Evolutionary conservation across 2,797 vertebrate species (phyloP).

Genomic region (Odontamblyopus lacepedii): DNA sequence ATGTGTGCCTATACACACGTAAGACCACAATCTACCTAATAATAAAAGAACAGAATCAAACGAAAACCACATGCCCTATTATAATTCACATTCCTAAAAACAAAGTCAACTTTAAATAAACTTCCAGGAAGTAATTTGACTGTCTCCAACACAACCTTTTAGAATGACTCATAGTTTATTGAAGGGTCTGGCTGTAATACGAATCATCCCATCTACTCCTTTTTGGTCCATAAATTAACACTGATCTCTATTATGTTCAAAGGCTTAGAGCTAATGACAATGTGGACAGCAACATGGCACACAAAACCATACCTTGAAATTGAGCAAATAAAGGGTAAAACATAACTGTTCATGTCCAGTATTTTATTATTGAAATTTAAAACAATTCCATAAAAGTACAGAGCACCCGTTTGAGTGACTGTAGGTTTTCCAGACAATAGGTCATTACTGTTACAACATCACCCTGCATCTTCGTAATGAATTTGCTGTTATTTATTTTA

Average conservation of each 20-base stretch:
- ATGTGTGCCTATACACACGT: too few relatives aligned
- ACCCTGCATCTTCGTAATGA: slow-evolving; percentile 17
- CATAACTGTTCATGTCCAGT: slow-evolving; percentile 38
- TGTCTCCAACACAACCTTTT: slow-evolving; percentile 10
- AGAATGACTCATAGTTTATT: slow-evolving; percentile 36
- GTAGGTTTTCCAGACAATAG: slow-evolving; percentile 26
- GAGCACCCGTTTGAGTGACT: slow-evolving; percentile 49
- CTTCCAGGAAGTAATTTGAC: slow-evolving; percentile 28
- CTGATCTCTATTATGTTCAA: background rate
- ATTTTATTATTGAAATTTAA: slow-evolving; percentile 70
- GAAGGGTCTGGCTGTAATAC: slow-evolving; percentile 24
- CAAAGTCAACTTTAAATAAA: slow-evolving; percentile 5
- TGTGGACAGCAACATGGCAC: slow-evolving; percentile 16
- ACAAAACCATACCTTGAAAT: slow-evolving; percentile 11
- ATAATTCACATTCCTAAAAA: slow-evolving; percentile 17
- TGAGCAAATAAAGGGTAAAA: slow-evolving; percentile 1
- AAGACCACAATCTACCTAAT: background rate
- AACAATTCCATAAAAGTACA: slow-evolving; percentile 70
- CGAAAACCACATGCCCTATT: slow-evolving; percentile 9
- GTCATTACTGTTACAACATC: slow-evolving; percentile 36
- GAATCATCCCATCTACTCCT: slow-evolving; percentile 30
- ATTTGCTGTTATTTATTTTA: slow-evolving; percentile 17
- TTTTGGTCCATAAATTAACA: slow-evolving; percentile 40
- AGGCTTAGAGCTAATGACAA: background rate
- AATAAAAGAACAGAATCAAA: background rate